A percentile compares a stretch with the other conserved stretches of the same genome.
Evolutionary conservation across 2,797 vertebrate genomes (phyloP).

Genomic region (Pterois miles): DNA sequence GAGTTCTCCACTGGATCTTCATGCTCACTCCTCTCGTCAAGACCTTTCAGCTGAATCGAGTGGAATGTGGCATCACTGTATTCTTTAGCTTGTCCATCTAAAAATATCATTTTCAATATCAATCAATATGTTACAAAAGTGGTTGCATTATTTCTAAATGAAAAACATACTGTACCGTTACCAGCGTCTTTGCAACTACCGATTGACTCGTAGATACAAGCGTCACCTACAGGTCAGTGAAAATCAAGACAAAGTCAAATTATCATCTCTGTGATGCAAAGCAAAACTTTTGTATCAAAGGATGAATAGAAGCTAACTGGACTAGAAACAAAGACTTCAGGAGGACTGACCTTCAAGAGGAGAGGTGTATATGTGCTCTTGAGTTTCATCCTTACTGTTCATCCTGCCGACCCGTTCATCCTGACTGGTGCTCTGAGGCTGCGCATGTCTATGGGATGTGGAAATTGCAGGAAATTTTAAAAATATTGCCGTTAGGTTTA

Average conservation of each 20-base stretch:
- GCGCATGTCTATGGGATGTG: neutral
- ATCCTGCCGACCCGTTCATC: neutral
- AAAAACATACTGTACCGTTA: neutral
- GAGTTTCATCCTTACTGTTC: neutral
- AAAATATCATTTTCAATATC: neutral
- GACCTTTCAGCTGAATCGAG: neutral
- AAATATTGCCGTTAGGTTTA: neutral
- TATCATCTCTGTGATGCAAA: neutral
- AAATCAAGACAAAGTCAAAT: neutral
- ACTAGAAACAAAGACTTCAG: neutral
- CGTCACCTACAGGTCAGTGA: neutral
- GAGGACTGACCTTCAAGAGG: neutral
- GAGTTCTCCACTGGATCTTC: neutral
- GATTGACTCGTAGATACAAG: neutral
- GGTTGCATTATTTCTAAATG: neutral
- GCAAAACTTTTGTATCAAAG: no score
- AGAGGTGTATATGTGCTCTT: constrained; percentile 3
- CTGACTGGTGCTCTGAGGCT: neutral
- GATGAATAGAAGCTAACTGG: no score
- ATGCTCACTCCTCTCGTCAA: neutral
- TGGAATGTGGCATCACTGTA: neutral
- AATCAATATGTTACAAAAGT: neutral
- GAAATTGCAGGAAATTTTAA: neutral
- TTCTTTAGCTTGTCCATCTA: neutral
- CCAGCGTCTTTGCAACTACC: neutral